Conservation (phyloP, 2,797 vertebrate genomes). For the Scleropages formosus region DNA sequence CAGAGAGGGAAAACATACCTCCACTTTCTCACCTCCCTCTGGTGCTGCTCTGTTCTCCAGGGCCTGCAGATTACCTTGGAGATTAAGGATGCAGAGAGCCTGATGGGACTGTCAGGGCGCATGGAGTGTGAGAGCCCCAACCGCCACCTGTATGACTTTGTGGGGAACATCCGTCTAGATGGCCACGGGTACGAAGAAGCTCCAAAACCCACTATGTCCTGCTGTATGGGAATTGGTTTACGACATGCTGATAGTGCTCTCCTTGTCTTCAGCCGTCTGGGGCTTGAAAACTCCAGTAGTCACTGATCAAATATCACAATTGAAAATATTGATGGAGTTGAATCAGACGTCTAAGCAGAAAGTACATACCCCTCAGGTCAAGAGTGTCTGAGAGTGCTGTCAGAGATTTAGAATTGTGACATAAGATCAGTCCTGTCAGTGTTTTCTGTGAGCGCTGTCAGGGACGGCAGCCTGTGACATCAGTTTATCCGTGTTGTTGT, state of each 20-base stretch:
- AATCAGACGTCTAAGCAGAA: too few relatives aligned
- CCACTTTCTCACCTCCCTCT: not conserved
- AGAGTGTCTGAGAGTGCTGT: too few relatives aligned
- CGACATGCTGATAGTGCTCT: too few relatives aligned
- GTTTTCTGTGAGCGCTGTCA: not conserved
- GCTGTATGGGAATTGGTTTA: not conserved
- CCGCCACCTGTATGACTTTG: constrained; percentile 95
- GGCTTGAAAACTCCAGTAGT: too few relatives aligned
- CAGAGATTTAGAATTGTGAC: not conserved
- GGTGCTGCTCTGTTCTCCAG: constrained; percentile 55
- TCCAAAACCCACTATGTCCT: not conserved
- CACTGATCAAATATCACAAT: too few relatives aligned
- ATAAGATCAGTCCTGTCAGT: too few relatives aligned
- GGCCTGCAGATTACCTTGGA: constrained; percentile 87
- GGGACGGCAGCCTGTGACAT: not conserved
- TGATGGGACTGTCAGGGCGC: constrained; percentile 84
- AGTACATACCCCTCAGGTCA: too few relatives aligned
- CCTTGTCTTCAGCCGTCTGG: too few relatives aligned
- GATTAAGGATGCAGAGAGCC: constrained; percentile 87
- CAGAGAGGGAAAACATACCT: too few relatives aligned
- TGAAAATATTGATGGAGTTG: too few relatives aligned
- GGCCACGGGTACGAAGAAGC: constrained; percentile 79
- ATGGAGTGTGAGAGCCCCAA: constrained; percentile 98
- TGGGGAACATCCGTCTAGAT: constrained; percentile 90
- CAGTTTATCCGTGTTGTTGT: not conserved